phyloP scores from a whole-genome alignment of 2,113 vertebrate genomes.

The Pterocles gutturalis region DNA sequence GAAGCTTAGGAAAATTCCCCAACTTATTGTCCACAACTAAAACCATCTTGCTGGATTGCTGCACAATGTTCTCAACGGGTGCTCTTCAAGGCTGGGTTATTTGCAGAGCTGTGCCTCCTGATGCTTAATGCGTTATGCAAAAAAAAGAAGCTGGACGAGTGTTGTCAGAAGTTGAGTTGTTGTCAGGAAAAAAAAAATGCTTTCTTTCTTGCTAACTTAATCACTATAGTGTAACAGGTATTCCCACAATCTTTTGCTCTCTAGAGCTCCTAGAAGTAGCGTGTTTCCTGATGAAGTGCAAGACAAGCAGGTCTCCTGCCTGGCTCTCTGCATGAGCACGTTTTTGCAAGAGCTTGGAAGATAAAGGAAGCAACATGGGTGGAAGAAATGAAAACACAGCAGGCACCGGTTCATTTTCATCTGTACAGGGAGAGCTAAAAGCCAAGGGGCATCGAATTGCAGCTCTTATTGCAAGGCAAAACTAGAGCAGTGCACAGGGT shows the following conservation, averaged over 20 bases:
- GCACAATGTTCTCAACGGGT: background rate
- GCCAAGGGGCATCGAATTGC: background rate
- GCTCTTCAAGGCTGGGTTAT: background rate
- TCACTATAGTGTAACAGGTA: background rate
- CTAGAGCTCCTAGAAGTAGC: background rate
- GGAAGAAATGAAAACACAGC: background rate
- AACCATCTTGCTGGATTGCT: background rate
- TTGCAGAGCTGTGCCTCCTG: background rate
- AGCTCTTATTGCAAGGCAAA: background rate
- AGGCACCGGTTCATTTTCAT: fast-evolving
- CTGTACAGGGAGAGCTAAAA: background rate
- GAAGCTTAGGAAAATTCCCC: background rate
- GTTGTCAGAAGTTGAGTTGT: background rate
- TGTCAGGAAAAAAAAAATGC: background rate
- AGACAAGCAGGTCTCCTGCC: background rate
- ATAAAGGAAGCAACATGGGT: background rate
- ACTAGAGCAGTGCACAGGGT: background rate
- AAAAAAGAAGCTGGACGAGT: background rate
- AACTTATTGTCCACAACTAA: background rate
- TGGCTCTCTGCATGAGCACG: background rate
- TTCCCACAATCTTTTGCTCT: background rate
- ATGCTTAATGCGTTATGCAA: background rate
- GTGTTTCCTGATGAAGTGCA: slow-evolving; percentile 8
- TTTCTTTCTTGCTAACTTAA: background rate
- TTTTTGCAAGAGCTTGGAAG: background rate